A percentile compares a stretch with the other conserved stretches of the same genome.
phyloP scores from a whole-genome alignment of 2,888 invertebrate species.

The Phorcus lineatus region DNA sequence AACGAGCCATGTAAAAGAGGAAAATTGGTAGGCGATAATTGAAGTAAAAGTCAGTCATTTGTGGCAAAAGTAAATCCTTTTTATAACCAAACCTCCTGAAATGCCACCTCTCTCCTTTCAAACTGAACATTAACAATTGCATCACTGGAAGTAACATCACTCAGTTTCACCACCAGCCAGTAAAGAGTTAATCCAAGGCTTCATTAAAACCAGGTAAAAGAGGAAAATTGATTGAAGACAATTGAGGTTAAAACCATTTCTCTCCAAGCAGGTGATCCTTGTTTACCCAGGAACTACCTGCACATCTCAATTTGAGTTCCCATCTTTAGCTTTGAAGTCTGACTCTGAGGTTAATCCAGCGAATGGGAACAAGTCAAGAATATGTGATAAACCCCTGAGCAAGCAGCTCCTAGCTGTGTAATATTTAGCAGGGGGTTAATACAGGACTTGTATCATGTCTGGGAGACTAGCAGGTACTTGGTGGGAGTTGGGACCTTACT shows the following conservation, averaged over 20 bases:
- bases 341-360: neutral
- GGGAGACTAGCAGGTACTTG: neutral
- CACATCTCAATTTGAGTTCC: conserved; percentile 2
- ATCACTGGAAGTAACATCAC: neutral
- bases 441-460: neutral
- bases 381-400: conserved; percentile 2
- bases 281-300: neutral
- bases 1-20: no score
- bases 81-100: no score
- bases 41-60: no score
- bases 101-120: no score
- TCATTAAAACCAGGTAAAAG: conserved; percentile 2
- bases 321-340: neutral
- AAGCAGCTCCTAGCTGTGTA: conserved; percentile 3
- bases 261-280: neutral
- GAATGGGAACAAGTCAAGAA: neutral
- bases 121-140: neutral
- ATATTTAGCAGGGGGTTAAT: conserved; percentile 7
- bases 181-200: neutral
- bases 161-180: neutral
- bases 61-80: no score
- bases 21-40: no score
- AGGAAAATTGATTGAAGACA: neutral
- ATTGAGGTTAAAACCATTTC: neutral
- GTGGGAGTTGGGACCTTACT: neutral